Conservation (phyloP, 1,140 invertebrate species). For the Drosophila tani region DNA sequence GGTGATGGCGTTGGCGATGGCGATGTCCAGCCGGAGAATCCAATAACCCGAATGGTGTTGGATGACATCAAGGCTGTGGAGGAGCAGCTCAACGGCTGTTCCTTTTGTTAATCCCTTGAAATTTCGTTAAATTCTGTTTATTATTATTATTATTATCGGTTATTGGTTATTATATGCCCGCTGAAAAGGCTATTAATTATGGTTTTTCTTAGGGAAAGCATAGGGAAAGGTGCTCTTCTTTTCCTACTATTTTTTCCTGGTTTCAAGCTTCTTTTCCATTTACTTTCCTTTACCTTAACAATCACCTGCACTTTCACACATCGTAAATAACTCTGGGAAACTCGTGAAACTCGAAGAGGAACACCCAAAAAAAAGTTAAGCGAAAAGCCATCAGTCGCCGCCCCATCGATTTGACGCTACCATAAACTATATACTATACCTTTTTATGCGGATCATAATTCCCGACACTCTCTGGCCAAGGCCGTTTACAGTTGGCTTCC, state of each 20-base stretch:
- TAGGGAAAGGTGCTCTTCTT: no score
- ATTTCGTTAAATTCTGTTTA: no score
- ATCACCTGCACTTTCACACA: conserved; percentile 2
- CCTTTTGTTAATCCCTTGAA: no score
- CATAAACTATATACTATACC: conserved; percentile 39
- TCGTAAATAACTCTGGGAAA: neutral
- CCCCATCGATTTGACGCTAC: conserved; percentile 9
- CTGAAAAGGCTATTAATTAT: no score
- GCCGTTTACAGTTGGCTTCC: conserved; percentile 33
- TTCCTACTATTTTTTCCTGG: neutral
- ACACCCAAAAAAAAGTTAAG: neutral
- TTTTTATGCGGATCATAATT: conserved; percentile 48
- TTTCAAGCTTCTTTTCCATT: neutral
- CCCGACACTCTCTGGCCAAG: conserved; percentile 28
- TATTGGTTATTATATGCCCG: no score
- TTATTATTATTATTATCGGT: no score
- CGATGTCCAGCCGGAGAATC: no score
- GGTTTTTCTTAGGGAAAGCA: no score
- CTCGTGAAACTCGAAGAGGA: neutral
- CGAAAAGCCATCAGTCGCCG: no score
- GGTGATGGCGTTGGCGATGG: neutral
- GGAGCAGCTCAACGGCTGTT: neutral
- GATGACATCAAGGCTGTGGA: fast-evolving
- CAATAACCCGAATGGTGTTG: neutral
- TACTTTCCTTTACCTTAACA: neutral